Base-by-base conservation (phyloP, 1,140 invertebrate species). In the Panonychus citri region DNA sequence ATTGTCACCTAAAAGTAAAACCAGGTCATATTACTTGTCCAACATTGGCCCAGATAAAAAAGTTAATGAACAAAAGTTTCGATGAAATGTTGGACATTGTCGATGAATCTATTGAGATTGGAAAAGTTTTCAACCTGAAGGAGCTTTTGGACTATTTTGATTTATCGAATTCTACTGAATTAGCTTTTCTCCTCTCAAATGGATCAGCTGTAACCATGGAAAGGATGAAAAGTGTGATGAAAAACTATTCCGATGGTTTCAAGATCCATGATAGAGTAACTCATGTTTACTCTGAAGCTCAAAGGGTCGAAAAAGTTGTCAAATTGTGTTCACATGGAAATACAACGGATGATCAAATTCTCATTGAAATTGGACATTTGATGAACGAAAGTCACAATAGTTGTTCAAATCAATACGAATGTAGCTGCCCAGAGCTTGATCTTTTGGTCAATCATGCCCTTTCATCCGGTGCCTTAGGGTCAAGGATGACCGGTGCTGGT, bases 401-500 rank as follows among this genome's bases (percentile, higher is more conserved):
- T 66, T 77, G 94, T 27, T 72, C 78, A 54, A 75, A 82, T 51
- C 67, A 88, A 1, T 99, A 94, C 67, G 85, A 97, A 68, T 98
- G 93, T 69, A 94, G 87, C 54, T 89, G 94, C 74, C 75, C 80
- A 1, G 77, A 82, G 62, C 73, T 98, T 55, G 89, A 99, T 69
- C 70, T 72, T 52, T 71, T 97, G 4, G 86, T 95, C 30, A 69
- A 80, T 27, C 67, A 82, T 48, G 85, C 86, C n/a, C 68, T 76
- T 54, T 67, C 77, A 50, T 73, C 77, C 54, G 79, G 82, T 37
- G 77, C 81, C 7, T 72, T 84, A 24, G 86, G 90, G 34, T 82
- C 85, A 10, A 76, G 93, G 59, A 71, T 98, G 34, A 98, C 94
- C 7, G 94, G 94, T 53, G 87, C 87, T 19, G 87, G 87, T 75